A percentile compares a stretch with the other conserved stretches of the same genome.
phyloP scores from a whole-genome alignment of 92 coral and sea anemone species.

The Epizoanthus scotinus region DNA sequence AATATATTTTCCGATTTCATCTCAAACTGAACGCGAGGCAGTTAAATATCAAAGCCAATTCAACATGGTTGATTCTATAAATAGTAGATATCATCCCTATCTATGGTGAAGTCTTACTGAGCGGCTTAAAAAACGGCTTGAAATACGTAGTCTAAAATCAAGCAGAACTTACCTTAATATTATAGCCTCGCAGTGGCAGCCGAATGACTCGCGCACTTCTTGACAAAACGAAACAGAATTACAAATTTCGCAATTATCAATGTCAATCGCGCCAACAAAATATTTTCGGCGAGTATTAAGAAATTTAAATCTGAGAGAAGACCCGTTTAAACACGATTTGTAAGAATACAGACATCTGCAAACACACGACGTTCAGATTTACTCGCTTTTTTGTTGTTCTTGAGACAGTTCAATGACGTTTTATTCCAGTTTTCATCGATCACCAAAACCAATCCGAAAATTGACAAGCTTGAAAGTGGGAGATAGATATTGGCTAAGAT shows the following conservation, averaged over 20 bases:
- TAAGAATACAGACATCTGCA: slow-evolving; percentile 4
- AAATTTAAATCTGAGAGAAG: slow-evolving; percentile 1
- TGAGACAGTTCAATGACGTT: not conserved
- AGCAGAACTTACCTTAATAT: slow-evolving; percentile 1
- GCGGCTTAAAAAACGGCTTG: not conserved
- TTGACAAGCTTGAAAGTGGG: not conserved
- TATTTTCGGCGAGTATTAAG: not conserved
- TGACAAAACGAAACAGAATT: too few species aligned
- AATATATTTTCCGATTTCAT: too few species aligned
- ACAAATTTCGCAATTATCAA: too few species aligned
- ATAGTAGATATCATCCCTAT: not conserved
- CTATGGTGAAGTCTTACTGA: not conserved
- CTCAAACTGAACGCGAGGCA: not conserved
- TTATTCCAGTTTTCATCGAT: not conserved
- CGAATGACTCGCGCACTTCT: not conserved
- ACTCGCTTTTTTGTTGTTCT: not conserved
- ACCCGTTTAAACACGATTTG: not conserved
- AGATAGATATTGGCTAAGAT: not conserved
- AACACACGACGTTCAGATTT: not conserved
- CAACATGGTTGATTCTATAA: too few species aligned
- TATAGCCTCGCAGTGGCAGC: not conserved
- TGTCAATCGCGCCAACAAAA: not conserved
- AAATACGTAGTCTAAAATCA: not conserved
- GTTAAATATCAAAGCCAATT: too few species aligned
- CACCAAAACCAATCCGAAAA: not conserved